These are phyloP conservation scores for Hormiphora californensis DNA, from an alignment of 37 sponge, comb jelly and placozoan species.

Conservation along the genomic window DNA sequence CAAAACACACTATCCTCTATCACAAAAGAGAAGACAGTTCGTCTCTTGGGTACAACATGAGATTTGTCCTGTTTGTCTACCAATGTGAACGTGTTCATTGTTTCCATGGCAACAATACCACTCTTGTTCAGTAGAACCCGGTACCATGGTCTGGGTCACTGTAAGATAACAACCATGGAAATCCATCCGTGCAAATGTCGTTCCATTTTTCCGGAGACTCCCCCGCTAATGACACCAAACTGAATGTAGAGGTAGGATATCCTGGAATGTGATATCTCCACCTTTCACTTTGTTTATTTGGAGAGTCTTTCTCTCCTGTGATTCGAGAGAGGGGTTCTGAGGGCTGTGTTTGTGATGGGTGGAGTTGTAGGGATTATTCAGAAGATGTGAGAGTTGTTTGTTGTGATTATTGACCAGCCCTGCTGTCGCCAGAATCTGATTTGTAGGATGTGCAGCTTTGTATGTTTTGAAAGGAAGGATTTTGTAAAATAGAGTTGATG, in stretches of 20 bases:
- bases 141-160: constrained; percentile 5
- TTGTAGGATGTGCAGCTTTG: constrained; percentile 25
- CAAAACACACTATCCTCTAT: background rate
- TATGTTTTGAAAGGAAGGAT: constrained; percentile 28
- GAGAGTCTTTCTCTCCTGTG: background rate
- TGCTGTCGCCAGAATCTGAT: background rate
- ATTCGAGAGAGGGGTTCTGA: background rate
- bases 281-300: background rate
- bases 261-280: constrained; percentile 4
- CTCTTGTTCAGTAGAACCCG: background rate
- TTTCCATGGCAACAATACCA: constrained; percentile 52
- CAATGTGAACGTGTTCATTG: constrained; percentile 30
- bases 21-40: constrained; percentile 42
- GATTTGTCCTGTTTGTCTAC: constrained; percentile 9
- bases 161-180: constrained; percentile 36
- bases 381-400: constrained; percentile 49
- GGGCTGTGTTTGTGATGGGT: background rate
- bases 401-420: constrained; percentile 31
- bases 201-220: background rate
- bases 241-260: background rate
- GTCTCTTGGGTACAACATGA: constrained; percentile 42
- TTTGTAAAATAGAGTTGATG: constrained; percentile 31
- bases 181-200: background rate
- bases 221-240: constrained; percentile 14
- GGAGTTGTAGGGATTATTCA: constrained; percentile 20